A percentile compares a stretch with the other conserved stretches of the same genome.
Evolutionary conservation across 1,140 invertebrate genomes (phyloP).

Genomic region (Drosophila equinoxialis): DNA sequence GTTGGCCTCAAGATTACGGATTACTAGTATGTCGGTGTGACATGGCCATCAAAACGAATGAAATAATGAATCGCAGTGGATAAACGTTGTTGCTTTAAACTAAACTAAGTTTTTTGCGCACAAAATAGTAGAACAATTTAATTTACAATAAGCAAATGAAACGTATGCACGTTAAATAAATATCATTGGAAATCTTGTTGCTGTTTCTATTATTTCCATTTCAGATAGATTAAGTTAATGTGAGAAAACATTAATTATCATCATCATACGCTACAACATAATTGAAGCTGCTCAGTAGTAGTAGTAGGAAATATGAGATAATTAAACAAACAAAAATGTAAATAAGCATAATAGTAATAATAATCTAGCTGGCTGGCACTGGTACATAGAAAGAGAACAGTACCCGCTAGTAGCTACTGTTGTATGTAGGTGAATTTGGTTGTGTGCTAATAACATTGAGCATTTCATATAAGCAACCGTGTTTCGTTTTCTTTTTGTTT

Average conservation of each 20-base stretch:
- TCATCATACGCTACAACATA: slow-evolving; percentile 67
- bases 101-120: slow-evolving; percentile 52
- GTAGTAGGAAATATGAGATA: slow-evolving; percentile 29
- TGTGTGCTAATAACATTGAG: slow-evolving; percentile 63
- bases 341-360: slow-evolving; percentile 34
- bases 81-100: slow-evolving; percentile 47
- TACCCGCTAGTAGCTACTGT: slow-evolving; percentile 40
- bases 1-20: slow-evolving; percentile 49
- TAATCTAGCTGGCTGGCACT: slow-evolving; percentile 63
- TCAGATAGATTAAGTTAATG: slow-evolving; percentile 39
- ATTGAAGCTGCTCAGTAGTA: slow-evolving; percentile 67
- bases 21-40: no score
- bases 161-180: slow-evolving; percentile 45
- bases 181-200: slow-evolving; percentile 75
- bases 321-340: slow-evolving; percentile 44
- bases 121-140: slow-evolving; percentile 31
- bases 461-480: slow-evolving; percentile 62
- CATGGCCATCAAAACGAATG: no score
- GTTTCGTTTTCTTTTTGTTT: slow-evolving; percentile 31
- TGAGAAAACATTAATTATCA: slow-evolving; percentile 36
- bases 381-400: slow-evolving; percentile 52
- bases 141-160: slow-evolving; percentile 55
- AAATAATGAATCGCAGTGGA: slow-evolving; percentile 44
- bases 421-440: slow-evolving; percentile 15
- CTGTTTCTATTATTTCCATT: slow-evolving; percentile 40